Base-by-base conservation (phyloP, 1,140 invertebrate species). In the Micrasema longulum region DNA sequence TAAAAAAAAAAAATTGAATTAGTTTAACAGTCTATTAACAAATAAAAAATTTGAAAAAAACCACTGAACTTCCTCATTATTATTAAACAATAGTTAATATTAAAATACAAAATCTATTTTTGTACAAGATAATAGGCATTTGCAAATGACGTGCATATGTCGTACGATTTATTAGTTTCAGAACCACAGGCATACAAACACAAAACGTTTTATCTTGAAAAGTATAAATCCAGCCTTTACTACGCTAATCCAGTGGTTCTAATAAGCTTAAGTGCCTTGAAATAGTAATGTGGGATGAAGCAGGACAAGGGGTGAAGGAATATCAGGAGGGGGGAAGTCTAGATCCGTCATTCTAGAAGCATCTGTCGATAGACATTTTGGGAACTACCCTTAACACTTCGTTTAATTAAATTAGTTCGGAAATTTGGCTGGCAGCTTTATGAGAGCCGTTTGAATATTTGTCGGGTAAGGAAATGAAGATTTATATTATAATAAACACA, bases 331-430 rank as follows among this genome's bases (percentile, higher is more conserved):
- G 7, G 26, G 26, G 14, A 16, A 16, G 50, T 10, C 12, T 18
- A 20, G 18, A 60, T 60, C 55, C 55, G 55, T 60, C 55, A 60
- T 60, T 20, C 55, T 38, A 14, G 20, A n/a, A 41, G 9, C 55
- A 60, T 35, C 55, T 38, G 55, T 31, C 55, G 55, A 60, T 60
- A 60, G 20, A 60, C 26, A 38, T 60, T 60, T 20, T 12, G 31
- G n/a, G 35, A 60, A 36, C 55, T 41, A 41, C 38, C 23, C 31
- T 10, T 16, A 20, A 41, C 55, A 60, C 55, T 60, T 60, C 14
- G 55, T 60, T 60, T 38, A 60, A 60, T 60, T 60, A 60, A 60
- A 60, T 60, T 60, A 60, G 55, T 60, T 60, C 14, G 55, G 14
- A 20, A 38, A 38, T 50, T 22, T 22, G 14, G 9, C 14, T 16